phyloP scores from a whole-genome alignment of 2,113 vertebrate genomes.

The Peucedramus taeniatus region DNA sequence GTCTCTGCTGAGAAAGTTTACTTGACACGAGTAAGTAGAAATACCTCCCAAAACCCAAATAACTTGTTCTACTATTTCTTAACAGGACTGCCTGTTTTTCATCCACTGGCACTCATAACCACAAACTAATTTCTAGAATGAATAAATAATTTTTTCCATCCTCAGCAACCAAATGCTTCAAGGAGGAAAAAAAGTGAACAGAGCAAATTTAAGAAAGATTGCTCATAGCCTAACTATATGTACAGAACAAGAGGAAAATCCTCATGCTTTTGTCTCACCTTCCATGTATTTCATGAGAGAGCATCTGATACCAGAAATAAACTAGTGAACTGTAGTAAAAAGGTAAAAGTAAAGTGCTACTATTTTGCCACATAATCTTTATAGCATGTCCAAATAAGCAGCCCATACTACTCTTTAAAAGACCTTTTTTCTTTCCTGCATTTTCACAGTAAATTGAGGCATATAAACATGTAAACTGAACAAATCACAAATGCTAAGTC shows the following conservation, averaged over 20 bases:
- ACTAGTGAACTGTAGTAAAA: background rate
- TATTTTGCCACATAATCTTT: background rate
- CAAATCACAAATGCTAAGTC: background rate
- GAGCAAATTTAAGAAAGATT: background rate
- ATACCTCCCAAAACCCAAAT: background rate
- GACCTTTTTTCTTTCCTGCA: background rate
- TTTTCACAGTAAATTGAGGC: background rate
- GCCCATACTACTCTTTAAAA: background rate
- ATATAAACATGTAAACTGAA: background rate
- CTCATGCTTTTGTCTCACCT: background rate
- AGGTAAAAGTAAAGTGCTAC: background rate
- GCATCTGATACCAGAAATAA: background rate
- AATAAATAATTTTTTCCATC: background rate
- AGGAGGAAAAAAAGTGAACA: background rate
- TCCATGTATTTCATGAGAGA: background rate
- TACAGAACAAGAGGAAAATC: background rate
- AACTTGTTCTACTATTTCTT: background rate
- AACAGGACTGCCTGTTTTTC: background rate
- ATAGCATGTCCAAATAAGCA: background rate
- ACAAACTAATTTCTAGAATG: background rate
- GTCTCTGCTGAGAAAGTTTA: background rate
- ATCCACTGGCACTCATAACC: background rate
- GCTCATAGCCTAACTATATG: background rate
- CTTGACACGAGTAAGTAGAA: background rate
- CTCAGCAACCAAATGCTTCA: background rate